These are phyloP conservation scores for Pycnomerus fuliginosus DNA, from an alignment of 2,888 invertebrate genomes.

Conservation along the genomic window DNA sequence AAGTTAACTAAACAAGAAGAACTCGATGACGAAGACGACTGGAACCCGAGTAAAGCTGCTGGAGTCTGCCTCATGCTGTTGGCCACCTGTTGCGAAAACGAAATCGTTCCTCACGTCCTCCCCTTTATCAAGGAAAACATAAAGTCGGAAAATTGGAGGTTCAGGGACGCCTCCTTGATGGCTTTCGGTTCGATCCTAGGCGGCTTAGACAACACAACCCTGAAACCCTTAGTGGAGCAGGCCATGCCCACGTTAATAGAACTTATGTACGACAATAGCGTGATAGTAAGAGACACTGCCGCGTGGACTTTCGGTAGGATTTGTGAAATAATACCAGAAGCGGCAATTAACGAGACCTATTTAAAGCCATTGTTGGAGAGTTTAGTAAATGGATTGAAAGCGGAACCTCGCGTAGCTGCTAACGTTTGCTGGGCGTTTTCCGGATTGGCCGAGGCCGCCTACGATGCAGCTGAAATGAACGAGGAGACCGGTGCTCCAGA, in stretches of 20 bases:
- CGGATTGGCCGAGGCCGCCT: constrained; percentile 94
- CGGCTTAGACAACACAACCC: constrained; percentile 81
- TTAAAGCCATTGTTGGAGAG: constrained; percentile 79
- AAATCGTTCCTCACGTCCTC: constrained; percentile 91
- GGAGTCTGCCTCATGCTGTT: constrained; percentile 98
- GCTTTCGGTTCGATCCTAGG: constrained; percentile 86
- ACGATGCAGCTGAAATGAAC: constrained; percentile 77
- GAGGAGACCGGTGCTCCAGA: constrained; percentile 73
- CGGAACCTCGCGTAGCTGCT: constrained; percentile 94
- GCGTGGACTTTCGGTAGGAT: constrained; percentile 96
- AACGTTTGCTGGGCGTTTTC: constrained; percentile 99
- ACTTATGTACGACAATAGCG: constrained; percentile 90
- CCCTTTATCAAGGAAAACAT: constrained; percentile 97
- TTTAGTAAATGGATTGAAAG: constrained; percentile 81
- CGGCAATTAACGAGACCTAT: constrained; percentile 85
- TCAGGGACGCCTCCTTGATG: constrained; percentile 93
- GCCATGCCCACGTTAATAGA: constrained; percentile 96
- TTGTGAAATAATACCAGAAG: constrained; percentile 95
- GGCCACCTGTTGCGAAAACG: constrained; percentile 96
- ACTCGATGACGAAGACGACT: constrained; percentile 96
- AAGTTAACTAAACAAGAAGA: constrained; percentile 97
- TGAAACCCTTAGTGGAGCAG: constrained; percentile 93
- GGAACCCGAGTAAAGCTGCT: constrained; percentile 99
- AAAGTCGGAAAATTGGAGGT: constrained; percentile 86
- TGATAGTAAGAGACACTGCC: constrained; percentile 93